These are phyloP conservation scores for Neosalanx taihuensis DNA, from an alignment of 2,797 vertebrate species.

Conservation along the genomic window DNA sequence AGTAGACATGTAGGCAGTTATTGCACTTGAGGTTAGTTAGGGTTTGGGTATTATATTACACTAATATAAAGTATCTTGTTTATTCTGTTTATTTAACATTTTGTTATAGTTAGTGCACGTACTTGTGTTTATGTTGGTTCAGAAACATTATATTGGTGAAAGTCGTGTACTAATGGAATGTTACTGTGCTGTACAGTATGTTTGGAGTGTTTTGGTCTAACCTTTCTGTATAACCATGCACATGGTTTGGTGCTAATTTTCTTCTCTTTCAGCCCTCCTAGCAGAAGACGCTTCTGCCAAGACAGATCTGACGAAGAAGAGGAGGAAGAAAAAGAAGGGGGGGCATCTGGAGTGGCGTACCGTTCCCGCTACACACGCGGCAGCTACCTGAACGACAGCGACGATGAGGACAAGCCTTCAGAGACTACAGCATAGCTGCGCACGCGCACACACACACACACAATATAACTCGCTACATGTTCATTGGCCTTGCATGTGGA, in stretches of 20 bases:
- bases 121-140: no score
- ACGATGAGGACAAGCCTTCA: constrained; percentile 68
- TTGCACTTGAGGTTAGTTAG: no score
- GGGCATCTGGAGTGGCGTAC: constrained; percentile 58
- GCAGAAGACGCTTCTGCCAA: constrained; percentile 74
- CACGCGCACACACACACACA: constrained; percentile 19
- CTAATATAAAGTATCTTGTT: no score
- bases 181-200: no score
- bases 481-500: constrained; percentile 45
- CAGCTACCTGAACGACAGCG: constrained; percentile 77
- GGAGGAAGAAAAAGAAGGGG: constrained; percentile 75
- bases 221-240: constrained; percentile 4
- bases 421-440: constrained; percentile 72
- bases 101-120: no score
- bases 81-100: no score
- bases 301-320: constrained; percentile 87
- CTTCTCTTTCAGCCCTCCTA: constrained; percentile 74
- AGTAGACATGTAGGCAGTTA: no score
- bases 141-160: no score
- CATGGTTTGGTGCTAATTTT: background rate
- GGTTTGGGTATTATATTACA: background rate
- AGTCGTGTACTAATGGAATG: no score
- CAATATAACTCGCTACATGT: background rate
- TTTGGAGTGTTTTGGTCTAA: background rate
- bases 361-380: constrained; percentile 65